Conservation (phyloP, 2,113 vertebrate genomes). For the Mustelus asterias region DNA sequence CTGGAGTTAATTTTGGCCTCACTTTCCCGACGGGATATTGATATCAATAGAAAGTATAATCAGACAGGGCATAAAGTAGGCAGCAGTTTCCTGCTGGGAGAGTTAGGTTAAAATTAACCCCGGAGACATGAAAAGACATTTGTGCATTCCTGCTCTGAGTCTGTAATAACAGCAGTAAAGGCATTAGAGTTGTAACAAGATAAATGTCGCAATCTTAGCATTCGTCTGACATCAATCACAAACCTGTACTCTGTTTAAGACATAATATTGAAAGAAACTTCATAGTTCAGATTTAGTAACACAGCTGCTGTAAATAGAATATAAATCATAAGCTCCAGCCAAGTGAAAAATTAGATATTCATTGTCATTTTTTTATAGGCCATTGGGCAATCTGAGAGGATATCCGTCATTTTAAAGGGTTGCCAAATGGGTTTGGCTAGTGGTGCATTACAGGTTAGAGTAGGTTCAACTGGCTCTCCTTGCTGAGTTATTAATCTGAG, state of each 20-base stretch:
- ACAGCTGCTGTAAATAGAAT: neutral
- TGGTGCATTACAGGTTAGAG: neutral
- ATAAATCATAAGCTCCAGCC: neutral
- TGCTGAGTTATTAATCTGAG: neutral
- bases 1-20: neutral
- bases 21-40: neutral
- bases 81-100: neutral
- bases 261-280: neutral
- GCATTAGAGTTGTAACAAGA: neutral
- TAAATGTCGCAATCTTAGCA: neutral
- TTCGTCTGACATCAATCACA: neutral
- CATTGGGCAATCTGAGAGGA: neutral
- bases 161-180: neutral
- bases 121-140: neutral
- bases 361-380: neutral
- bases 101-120: neutral
- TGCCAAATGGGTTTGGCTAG: neutral
- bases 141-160: neutral
- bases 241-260: neutral
- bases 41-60: neutral
- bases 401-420: neutral
- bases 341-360: neutral
- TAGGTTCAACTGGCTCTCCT: neutral
- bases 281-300: neutral
- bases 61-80: neutral